phyloP scores from a whole-genome alignment of 2,113 vertebrate species.

The Uria aalge region DNA sequence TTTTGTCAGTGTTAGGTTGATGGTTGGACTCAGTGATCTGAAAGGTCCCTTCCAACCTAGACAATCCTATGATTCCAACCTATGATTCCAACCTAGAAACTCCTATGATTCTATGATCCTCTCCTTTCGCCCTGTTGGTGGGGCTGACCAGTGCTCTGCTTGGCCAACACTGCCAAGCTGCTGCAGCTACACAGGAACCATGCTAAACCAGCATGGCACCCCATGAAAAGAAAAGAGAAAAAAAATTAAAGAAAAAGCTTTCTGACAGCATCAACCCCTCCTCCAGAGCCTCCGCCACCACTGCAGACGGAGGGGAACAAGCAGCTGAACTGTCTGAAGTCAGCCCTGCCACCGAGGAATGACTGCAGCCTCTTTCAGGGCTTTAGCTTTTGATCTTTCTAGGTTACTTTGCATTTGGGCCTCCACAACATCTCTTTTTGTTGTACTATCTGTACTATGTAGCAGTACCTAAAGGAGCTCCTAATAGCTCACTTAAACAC shows the following conservation, averaged over 20 bases:
- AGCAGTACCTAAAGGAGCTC: neutral
- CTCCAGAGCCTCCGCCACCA: neutral
- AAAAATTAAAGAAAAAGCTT: neutral
- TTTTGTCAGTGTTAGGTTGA: neutral
- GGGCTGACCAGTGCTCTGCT: neutral
- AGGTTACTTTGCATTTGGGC: neutral
- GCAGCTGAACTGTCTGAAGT: neutral
- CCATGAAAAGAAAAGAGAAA: neutral
- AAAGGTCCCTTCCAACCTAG: neutral
- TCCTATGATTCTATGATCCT: neutral
- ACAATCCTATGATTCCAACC: neutral
- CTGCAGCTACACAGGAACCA: neutral
- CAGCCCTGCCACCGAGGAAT: neutral
- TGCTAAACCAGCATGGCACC: neutral
- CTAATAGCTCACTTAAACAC: neutral
- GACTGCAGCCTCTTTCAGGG: neutral
- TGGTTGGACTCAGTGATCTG: neutral
- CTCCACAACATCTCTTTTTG: neutral
- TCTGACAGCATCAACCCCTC: fast-evolving
- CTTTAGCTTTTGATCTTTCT: neutral
- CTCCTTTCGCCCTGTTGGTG: neutral
- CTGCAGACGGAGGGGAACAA: neutral
- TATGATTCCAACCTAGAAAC: neutral
- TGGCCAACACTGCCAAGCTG: neutral
- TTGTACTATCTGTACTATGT: neutral